Evolutionary conservation across 1,140 invertebrate species (phyloP).

Genomic region (roundworm (Caenorhabditis elegans)): WBcel235 BX284605.5:13005501-13006000

Average conservation of each 20-base stretch:
- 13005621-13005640: background rate
- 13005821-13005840: background rate
- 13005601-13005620: background rate
- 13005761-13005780: background rate
- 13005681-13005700: background rate
- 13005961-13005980: background rate
- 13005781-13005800: background rate
- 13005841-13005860: background rate
- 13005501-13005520: background rate
- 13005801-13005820: background rate
- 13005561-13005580: background rate
- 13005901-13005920: background rate
- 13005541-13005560: background rate
- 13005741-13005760: background rate
- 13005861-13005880: background rate
- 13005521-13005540: background rate
- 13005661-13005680: background rate
- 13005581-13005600: background rate
- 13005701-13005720: conserved; percentile 8
- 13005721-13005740: background rate
- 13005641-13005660: conserved; percentile 12
- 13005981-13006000: background rate
- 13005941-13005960: background rate
- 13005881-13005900: conserved; percentile 8
- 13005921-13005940: background rate